Evolutionary conservation across 2,113 vertebrate genomes (phyloP), one percentile per base, ranked within the genome.

Genomic region (Centrocercus urophasianus): DNA sequence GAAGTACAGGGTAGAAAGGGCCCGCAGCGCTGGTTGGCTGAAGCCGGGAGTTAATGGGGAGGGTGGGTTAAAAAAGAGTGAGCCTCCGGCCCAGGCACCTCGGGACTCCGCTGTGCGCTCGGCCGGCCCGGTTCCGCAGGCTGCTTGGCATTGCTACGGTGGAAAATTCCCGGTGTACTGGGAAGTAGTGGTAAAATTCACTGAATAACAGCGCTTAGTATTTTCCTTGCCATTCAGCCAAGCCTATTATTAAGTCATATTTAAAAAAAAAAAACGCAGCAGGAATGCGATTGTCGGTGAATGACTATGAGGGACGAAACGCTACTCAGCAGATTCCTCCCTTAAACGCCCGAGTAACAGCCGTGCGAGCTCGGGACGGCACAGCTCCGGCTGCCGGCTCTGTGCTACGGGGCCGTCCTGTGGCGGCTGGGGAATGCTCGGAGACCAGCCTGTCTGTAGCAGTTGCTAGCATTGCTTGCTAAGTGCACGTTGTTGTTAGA

Each of bases 181-280:
- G 65, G 70, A 93, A 93, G 38, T 78, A 84, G 83, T 75, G 80
- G 86, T 86, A 81, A 81, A 92, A 94, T 75, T 83, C 61, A 64
- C 90, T 64, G 52, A 74, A 72, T 92, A 90, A 86, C 70, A 81
- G 92, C 69, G 57, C 65, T 69, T 76, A 95, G 67, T 90, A 78
- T 88, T 96, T 96, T 96, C 83, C 86, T 88, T 92, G 73, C 83
- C 71, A 42, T 88, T 83, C 92, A 83, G 92, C 95, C 95, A 95
- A 93, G 88, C 43, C 42, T 92, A 43, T 92, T 90, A 92, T 65
- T 88, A 94, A 96, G 76, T 83, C 90, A 78, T 71, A 75, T 86
- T 73, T 66, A 83, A 86, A 93, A 52, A 27, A 27, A 86, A 70
- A 90, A 93, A 89, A 88, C 2, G 0, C 72, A 8, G 69, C 60